Evolutionary conservation across 2,797 vertebrate genomes (phyloP).

Genomic region (Urocyon cinereoargenteus): DNA sequence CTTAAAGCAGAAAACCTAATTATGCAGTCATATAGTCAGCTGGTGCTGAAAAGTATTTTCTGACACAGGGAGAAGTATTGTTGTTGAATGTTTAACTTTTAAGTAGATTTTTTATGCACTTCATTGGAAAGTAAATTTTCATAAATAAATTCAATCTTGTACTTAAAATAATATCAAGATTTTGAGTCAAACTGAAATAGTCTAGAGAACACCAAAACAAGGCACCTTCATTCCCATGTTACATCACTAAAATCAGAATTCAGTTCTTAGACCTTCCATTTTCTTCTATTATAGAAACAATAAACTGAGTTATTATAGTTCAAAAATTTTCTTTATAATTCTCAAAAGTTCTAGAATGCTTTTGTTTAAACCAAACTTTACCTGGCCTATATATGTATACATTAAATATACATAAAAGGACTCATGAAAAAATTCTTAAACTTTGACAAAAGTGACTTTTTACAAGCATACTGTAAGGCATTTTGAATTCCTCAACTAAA

Average conservation of each 20-base stretch:
- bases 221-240: not conserved
- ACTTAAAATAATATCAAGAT: conserved; percentile 58
- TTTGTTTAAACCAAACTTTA: conserved; percentile 45
- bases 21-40: not conserved
- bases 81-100: conserved; percentile 26
- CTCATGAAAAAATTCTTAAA: conserved; percentile 2
- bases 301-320: not conserved
- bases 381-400: not conserved
- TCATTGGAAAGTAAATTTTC: conserved; percentile 24
- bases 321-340: not conserved
- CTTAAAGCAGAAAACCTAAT: conserved; percentile 63
- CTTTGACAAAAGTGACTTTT: conserved; percentile 24
- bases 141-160: not conserved
- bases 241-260: not conserved
- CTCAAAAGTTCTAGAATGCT: not conserved
- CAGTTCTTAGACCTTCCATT: not conserved
- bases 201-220: conserved; percentile 43
- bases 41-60: conserved; percentile 38
- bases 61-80: not conserved
- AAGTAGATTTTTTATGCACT: conserved; percentile 45
- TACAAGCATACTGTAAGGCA: not conserved
- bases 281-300: conserved; percentile 25
- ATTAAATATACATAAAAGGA: conserved; percentile 20
- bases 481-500: conserved; percentile 3
- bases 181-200: conserved; percentile 48